Evolutionary conservation across 2,888 invertebrate species (phyloP).

Genomic region (Melieria crassipennis): DNA sequence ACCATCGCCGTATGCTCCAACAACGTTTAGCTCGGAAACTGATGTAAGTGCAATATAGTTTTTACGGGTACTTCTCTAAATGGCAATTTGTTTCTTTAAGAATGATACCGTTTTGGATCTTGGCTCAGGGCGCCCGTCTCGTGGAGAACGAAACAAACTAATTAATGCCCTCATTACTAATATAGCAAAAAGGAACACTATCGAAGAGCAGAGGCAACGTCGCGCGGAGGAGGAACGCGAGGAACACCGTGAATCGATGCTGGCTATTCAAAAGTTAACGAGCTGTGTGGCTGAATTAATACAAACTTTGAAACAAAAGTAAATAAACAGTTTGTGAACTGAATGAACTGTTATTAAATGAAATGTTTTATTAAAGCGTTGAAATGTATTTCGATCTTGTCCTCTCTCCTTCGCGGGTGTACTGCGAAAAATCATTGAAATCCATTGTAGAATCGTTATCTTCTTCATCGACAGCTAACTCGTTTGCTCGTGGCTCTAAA

Average conservation of each 20-base stretch:
- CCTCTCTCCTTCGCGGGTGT: constrained; percentile 7
- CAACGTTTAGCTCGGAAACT: neutral
- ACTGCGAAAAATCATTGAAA: neutral
- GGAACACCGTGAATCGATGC: constrained; percentile 3
- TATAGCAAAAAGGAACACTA: neutral
- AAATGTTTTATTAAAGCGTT: neutral
- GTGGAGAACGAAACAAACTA: neutral
- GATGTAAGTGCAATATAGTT: neutral
- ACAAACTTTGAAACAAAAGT: neutral
- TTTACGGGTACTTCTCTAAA: too few relatives aligned
- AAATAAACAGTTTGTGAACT: neutral
- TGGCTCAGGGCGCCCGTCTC: neutral
- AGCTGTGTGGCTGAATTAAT: too few relatives aligned
- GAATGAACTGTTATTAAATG: too few relatives aligned
- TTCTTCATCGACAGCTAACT: neutral
- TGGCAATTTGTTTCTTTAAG: too few relatives aligned
- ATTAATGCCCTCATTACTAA: neutral
- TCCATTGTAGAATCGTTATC: neutral
- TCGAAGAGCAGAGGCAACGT: neutral
- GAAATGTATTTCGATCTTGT: neutral
- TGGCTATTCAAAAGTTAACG: too few relatives aligned
- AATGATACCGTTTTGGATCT: too few relatives aligned
- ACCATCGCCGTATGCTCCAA: too few relatives aligned
- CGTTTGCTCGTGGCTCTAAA: neutral
- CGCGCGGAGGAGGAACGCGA: neutral